Percentiles rank a stretch among this genome's conserved stretches.
Evolutionary conservation across 1,140 invertebrate species (phyloP).

Genomic region (Platorchestia sp.): DNA sequence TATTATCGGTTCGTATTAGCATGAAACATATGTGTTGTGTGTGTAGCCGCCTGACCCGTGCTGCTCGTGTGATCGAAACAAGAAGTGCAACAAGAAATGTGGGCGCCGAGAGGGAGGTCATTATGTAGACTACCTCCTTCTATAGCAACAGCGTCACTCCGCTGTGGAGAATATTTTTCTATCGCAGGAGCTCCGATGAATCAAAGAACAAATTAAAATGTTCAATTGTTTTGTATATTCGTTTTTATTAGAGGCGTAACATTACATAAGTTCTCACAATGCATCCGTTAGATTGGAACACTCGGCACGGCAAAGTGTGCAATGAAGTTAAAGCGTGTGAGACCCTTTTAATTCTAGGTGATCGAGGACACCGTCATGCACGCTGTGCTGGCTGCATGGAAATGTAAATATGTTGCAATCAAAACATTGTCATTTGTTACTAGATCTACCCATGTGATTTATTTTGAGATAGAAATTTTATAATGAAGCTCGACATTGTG

Average conservation of each 20-base stretch:
- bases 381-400: not conserved
- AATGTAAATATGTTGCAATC: not conserved
- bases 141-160: not conserved
- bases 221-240: not conserved
- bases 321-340: not conserved
- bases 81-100: too few species aligned
- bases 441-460: not conserved
- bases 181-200: not conserved
- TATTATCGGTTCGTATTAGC: not conserved
- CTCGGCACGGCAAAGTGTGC: not conserved
- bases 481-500: not conserved
- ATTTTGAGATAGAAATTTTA: not conserved
- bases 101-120: too few species aligned
- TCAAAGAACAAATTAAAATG: not conserved
- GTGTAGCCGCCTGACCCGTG: too few species aligned
- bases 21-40: too few species aligned
- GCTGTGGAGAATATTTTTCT: not conserved
- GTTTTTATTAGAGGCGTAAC: not conserved
- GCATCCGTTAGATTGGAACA: not conserved
- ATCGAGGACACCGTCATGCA: not conserved
- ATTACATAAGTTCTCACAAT: not conserved
- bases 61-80: too few species aligned
- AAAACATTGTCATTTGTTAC: conserved; percentile 2
- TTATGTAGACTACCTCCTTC: too few species aligned
- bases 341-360: not conserved